Percentiles rank a stretch among this genome's conserved stretches.
phyloP scores from a whole-genome alignment of 2,113 vertebrate species.

The Chinchilla lanigera region DNA sequence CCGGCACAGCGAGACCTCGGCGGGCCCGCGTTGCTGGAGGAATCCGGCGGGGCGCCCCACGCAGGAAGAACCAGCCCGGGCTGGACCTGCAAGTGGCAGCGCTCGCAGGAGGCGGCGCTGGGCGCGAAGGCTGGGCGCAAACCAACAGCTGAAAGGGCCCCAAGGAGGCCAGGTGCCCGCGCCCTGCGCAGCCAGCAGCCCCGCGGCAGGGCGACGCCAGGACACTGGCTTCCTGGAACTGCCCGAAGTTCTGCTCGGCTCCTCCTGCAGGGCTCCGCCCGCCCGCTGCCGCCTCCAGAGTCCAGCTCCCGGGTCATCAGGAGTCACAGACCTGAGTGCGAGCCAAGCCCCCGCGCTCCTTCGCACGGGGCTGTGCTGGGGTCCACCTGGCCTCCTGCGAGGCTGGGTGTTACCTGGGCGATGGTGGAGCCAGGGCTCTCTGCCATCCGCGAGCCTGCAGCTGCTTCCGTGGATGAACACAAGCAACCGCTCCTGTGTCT shows the following conservation, averaged over 20 bases:
- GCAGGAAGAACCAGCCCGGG: not conserved
- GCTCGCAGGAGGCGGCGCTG: not conserved
- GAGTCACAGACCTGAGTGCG: not conserved
- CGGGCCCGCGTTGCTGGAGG: not conserved
- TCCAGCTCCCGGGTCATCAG: not conserved
- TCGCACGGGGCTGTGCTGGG: not conserved
- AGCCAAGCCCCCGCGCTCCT: not conserved
- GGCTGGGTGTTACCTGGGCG: not conserved
- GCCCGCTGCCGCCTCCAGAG: not conserved
- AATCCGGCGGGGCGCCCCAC: not conserved
- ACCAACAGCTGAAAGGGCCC: not conserved
- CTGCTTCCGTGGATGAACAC: not conserved
- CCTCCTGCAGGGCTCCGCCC: not conserved
- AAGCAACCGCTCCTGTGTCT: not conserved
- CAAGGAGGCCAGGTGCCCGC: not conserved
- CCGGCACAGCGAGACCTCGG: not conserved
- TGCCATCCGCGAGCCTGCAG: fast-evolving
- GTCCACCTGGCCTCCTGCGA: not conserved
- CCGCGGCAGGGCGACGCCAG: not conserved
- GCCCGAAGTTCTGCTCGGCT: not conserved
- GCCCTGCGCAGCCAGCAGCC: fast-evolving
- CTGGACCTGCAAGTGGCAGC: not conserved
- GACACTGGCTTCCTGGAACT: not conserved
- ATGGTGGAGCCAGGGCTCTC: not conserved
- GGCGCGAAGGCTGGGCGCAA: not conserved